Percentiles rank a stretch among this genome's conserved stretches.
These are phyloP conservation scores for Ictalurus punctatus DNA, from an alignment of 2,113 vertebrate species.

Conservation along the genomic window DNA sequence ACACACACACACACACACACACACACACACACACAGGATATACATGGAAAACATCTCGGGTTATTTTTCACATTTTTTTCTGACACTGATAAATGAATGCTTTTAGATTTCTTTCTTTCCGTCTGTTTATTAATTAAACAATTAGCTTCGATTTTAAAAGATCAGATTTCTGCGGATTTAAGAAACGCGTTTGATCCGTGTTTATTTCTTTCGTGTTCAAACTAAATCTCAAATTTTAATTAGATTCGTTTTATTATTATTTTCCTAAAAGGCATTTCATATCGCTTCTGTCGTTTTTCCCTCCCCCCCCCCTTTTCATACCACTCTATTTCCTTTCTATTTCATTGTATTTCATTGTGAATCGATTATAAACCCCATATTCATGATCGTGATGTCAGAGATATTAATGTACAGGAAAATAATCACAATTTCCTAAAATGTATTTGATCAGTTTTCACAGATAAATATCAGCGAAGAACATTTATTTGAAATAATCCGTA, in stretches of 20 bases:
- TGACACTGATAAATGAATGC: not conserved
- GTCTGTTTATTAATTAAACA: not conserved
- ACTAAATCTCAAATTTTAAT: not conserved
- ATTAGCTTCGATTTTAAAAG: not conserved
- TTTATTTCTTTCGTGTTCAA: not conserved
- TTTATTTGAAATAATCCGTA: not conserved
- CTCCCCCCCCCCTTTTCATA: not conserved
- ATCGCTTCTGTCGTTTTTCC: not conserved
- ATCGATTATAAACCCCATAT: not conserved
- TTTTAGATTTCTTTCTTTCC: not conserved
- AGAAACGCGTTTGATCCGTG: not conserved
- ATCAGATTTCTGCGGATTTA: not conserved
- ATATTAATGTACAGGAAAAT: not conserved
- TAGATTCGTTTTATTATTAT: too few relatives aligned
- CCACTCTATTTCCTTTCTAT: not conserved
- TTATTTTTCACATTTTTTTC: too few relatives aligned
- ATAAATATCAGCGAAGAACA: not conserved
- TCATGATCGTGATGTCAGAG: not conserved
- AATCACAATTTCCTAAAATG: not conserved
- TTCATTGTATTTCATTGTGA: not conserved
- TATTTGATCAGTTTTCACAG: not conserved
- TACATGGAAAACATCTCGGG: too few relatives aligned
- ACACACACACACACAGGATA: too few relatives aligned
- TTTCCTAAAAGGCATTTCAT: not conserved
- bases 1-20: too few relatives aligned